Evolutionary conservation across 2,888 invertebrate genomes (phyloP).

Genomic region (Hirtodrosophila cameraria): DNA sequence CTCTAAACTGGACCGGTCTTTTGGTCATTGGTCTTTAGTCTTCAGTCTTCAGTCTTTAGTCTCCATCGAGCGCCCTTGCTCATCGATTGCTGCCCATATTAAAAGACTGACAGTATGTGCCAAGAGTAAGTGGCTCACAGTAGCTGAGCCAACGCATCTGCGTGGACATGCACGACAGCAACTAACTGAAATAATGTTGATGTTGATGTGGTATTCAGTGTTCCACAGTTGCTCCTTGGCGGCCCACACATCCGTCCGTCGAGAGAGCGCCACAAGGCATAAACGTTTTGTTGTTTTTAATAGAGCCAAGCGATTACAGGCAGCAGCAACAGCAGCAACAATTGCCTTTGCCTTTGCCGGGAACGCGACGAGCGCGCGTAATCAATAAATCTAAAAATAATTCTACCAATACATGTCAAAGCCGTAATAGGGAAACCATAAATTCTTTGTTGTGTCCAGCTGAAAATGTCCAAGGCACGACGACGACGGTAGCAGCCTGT

Average conservation of each 20-base stretch:
- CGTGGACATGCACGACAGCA: conserved; percentile 42
- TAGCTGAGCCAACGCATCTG: conserved; percentile 68
- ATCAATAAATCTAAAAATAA: conserved; percentile 82
- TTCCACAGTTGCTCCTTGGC: conserved; percentile 27
- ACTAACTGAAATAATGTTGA: conserved; percentile 44
- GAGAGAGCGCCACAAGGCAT: conserved; percentile 74
- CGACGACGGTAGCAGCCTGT: conserved; percentile 68
- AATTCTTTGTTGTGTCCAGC: conserved; percentile 80
- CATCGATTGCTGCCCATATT: conserved; percentile 49
- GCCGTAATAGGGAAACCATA: conserved; percentile 83
- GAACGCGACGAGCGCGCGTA: conserved; percentile 75
- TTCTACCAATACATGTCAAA: conserved; percentile 83
- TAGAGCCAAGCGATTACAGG: conserved; percentile 74
- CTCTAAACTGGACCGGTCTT: conserved; percentile 21
- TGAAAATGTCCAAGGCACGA: conserved; percentile 70
- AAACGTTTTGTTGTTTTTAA: conserved; percentile 78
- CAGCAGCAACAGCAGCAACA: conserved; percentile 48
- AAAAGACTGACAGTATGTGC: conserved; percentile 59
- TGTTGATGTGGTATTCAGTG: conserved; percentile 50
- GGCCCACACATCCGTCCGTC: conserved; percentile 60
- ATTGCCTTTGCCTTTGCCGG: conserved; percentile 54
- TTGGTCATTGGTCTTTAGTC: background rate
- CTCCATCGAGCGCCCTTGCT: conserved; percentile 44
- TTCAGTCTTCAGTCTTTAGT: background rate
- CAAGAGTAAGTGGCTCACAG: conserved; percentile 66